A percentile compares a stretch with the other conserved stretches of the same genome.
These are phyloP conservation scores for Eciton burchellii DNA, from an alignment of 1,140 invertebrate species.

Conservation along the genomic window DNA sequence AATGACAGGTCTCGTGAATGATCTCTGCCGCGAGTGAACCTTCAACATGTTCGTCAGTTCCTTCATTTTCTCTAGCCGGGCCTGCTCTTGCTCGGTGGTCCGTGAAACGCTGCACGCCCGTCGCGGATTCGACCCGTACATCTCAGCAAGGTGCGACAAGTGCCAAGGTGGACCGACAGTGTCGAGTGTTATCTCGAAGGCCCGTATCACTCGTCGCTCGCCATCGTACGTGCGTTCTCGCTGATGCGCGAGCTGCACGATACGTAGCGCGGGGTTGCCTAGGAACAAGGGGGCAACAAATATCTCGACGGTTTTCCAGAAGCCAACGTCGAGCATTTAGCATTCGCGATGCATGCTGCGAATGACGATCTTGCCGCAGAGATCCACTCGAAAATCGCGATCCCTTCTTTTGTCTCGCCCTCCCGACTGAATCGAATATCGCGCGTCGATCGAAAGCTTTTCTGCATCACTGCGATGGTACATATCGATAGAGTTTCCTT, in stretches of 20 bases:
- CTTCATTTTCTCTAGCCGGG: slow-evolving; percentile 70
- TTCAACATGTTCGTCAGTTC: slow-evolving; percentile 75
- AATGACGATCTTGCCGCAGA: neutral
- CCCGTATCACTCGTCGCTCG: slow-evolving; percentile 60
- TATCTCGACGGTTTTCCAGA: slow-evolving; percentile 32
- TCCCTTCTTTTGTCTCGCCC: neutral
- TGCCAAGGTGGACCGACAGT: neutral
- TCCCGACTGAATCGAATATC: neutral
- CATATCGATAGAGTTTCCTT: neutral
- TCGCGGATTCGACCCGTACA: slow-evolving; percentile 47
- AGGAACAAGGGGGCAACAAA: slow-evolving; percentile 67
- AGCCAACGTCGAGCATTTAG: neutral
- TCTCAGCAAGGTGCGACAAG: slow-evolving; percentile 43
- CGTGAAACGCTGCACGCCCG: slow-evolving; percentile 28
- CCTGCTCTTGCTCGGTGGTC: slow-evolving; percentile 45
- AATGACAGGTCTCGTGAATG: neutral
- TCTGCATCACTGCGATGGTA: too few relatives aligned
- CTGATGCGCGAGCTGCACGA: slow-evolving; percentile 20
- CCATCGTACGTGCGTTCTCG: neutral
- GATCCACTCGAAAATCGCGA: neutral
- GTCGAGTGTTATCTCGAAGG: slow-evolving; percentile 30
- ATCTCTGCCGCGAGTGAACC: slow-evolving; percentile 49
- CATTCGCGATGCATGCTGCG: neutral
- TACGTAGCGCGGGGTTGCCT: slow-evolving; percentile 66
- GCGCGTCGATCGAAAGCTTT: too few relatives aligned